Base-by-base conservation (phyloP, 2,797 vertebrate species). In the Rousettus madagascariensis region DNA sequence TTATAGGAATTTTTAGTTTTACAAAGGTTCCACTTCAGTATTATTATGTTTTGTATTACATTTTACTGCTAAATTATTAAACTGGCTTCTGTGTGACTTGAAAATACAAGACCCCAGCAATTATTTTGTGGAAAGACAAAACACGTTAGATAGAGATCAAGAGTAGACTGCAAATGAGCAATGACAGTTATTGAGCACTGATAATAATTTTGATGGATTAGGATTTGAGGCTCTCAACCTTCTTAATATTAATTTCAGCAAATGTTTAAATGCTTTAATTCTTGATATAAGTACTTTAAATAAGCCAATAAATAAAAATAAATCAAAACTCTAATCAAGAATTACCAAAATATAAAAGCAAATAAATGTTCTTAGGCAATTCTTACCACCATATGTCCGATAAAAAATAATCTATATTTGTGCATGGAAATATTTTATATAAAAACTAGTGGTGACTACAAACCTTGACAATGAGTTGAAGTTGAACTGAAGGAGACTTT, bases 261-360 rank as follows among this genome's bases (percentile, higher is more conserved):
- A 68, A 78, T 89, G 61, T 68, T 86, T 78, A 66, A 26, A 66
- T 55, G 6, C 46, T 80, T 83, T 77, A 8, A 51, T 24, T 33
- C 12, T 72, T 24, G 24, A 12, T 30, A 3, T 57, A 71, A 85
- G n/a, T 59, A 4, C 53, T 20, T 59, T 63, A 71, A 97, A 94
- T 91, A 94, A 97, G 72, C 43, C 77, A 86, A 77, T 3, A 6
- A 82, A 92, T 90, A 82, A 86, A 86, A 94, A 15, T 13, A 8
- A 92, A 93, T 91, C 95, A 82, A 88, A 95, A 8, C 4, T 6
- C 77, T 97, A 95, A 95, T 95, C 71, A 96, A 61, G 24, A 85
- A 96, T 96, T 97, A 80, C 77, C 90, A 93, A 82, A 74, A 80
- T 89, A 92, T 93, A 38, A 79, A 94, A 94, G 41, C 28, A 82